Base-by-base conservation (phyloP, 2,797 vertebrate genomes). In the Triplophysa yarkandensis region DNA sequence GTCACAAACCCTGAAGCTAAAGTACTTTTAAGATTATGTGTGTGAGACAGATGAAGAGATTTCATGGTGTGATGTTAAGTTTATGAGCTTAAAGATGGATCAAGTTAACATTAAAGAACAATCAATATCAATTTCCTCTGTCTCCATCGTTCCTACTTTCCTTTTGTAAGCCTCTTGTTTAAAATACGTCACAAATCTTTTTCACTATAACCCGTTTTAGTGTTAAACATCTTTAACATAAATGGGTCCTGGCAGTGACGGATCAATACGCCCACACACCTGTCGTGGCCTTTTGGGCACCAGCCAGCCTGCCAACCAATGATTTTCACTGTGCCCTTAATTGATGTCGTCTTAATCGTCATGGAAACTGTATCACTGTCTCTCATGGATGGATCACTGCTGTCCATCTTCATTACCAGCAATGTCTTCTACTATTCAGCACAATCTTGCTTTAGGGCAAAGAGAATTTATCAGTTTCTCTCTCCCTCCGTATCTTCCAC, bases 321-420 rank as follows among this genome's bases (percentile, higher is more conserved):
- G 39, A 60, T 43, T 68, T 58, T 70, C 67, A 63, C 71, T 67
- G 70, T 69, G 39, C 25, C 50, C 57, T 34, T 46, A 60, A 70
- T 75, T 63, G 63, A 77, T 55, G 32, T 64, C 60, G 62, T 76
- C 19, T 63, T 25, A 39, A 64, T 67, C 50, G 52, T 68, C 72
- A 67, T 60, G 61, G 76, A 58, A 78, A 69, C 61, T 16, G 13
- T 73, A 34, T 79, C 76, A 68, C 34, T 72, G 30, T 78, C 64
- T 73, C 66, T 52, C 39, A n/a, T 28, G 66, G 83, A 78, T 23
- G 73, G 83, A 84, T 81, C 73, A 77, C 79, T 85, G 80, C 77
- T 85, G 88, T 87, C 88, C 75, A 11, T 92, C 89, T 90, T 87
- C 86, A 91, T 91, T 91, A 90, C 44, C 30, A 60, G 73, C 68